Conservation (phyloP, 2,113 vertebrate genomes). For the Chlamydotis undulata region DNA sequence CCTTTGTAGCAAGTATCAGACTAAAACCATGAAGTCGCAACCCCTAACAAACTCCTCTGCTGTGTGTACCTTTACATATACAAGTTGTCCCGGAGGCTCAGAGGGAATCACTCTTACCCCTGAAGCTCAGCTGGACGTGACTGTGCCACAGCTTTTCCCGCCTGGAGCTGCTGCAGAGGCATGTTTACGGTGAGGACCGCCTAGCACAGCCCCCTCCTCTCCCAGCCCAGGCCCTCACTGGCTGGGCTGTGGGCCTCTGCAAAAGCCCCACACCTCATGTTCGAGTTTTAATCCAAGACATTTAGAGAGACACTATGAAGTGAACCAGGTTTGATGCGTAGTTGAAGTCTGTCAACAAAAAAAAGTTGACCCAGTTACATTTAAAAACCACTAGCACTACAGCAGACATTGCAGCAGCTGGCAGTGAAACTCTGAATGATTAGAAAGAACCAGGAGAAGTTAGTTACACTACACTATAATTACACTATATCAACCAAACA, state of each 20-base stretch:
- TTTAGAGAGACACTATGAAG: background rate
- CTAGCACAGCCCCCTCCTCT: rapidly evolving
- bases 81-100: rapidly evolving
- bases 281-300: background rate
- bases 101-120: no score
- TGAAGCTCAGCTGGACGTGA: background rate
- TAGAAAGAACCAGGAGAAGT: background rate
- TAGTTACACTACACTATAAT: background rate
- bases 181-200: rapidly evolving
- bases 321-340: background rate
- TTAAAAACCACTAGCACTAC: background rate
- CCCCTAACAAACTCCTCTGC: background rate
- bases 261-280: background rate
- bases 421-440: background rate
- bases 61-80: background rate
- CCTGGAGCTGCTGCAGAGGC: background rate
- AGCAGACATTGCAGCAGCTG: background rate
- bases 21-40: background rate
- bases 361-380: background rate
- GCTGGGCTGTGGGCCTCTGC: background rate
- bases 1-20: background rate
- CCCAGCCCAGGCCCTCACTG: background rate
- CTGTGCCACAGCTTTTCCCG: background rate
- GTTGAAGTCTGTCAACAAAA: background rate
- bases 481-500: background rate